These are phyloP conservation scores for Sceloporus tristichus DNA, from an alignment of 2,113 vertebrate species.

Conservation along the genomic window DNA sequence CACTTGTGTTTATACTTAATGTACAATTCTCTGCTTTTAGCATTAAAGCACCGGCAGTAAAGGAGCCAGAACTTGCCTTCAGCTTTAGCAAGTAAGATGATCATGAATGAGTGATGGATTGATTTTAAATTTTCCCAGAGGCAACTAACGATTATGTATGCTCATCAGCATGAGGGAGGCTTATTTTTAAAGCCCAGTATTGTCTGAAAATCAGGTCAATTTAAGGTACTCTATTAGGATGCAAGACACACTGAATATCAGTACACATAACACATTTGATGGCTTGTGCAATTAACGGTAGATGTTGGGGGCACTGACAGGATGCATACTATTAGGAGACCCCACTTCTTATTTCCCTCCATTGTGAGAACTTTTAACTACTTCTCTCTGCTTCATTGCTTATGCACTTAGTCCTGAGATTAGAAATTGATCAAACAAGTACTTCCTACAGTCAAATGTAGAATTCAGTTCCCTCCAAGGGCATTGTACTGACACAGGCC, in stretches of 20 bases:
- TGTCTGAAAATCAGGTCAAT: conserved; percentile 37
- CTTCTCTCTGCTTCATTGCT: conserved; percentile 3
- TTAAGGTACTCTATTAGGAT: conserved; percentile 29
- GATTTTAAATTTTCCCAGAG: conserved; percentile 24
- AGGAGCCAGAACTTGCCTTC: conserved; percentile 23
- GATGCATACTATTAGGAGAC: neutral
- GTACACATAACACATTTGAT: neutral
- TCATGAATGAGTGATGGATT: conserved; percentile 36
- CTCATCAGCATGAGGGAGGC: fast-evolving
- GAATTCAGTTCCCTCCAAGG: neutral
- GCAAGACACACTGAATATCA: neutral
- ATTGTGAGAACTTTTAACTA: neutral
- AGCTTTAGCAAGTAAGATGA: conserved; percentile 22
- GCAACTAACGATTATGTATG: conserved; percentile 28
- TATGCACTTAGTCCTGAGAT: neutral
- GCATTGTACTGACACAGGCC: neutral
- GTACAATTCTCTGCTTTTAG: neutral
- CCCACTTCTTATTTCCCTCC: neutral
- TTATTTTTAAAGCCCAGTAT: conserved; percentile 8
- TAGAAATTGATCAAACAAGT: neutral
- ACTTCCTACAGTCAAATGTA: neutral
- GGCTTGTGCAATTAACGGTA: neutral
- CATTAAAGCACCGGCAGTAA: conserved; percentile 9
- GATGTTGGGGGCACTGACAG: neutral
- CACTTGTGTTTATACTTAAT: neutral